Evolutionary conservation across 2,888 invertebrate genomes (phyloP), one percentile per base, ranked within the genome.

Genomic region (Plagodis dolabraria): DNA sequence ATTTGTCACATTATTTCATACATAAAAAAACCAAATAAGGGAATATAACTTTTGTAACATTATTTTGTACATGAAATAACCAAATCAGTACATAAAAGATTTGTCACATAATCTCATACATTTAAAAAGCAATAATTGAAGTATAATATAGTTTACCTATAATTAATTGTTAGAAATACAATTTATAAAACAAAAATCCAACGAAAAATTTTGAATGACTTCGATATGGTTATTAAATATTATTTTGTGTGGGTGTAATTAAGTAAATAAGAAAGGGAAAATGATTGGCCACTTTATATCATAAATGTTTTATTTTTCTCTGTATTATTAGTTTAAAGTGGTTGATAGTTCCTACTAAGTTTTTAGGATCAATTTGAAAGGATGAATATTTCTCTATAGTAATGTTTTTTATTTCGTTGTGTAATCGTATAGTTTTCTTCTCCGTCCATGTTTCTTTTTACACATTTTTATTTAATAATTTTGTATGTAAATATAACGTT

Each of bases 301-400:
- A 67, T 60, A 60, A 63, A 67, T 65, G 68, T 62, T 68, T 71
- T 75, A 69, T 70, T 73, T 72, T 70, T 69, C 52, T 69, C 69
- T 79, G 34, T 40, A 55, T 55, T 53, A 56, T 74, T 81, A 76
- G 80, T 77, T 63, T 43, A 66, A 79, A 83, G 89, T 87, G 90
- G 89, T 89, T 87, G 76, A 85, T 72, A 86, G 90, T 91, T 91
- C 90, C 90, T 91, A 87, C 85, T 83, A 76, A 11, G 76, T 81
- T 78, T 65, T 64, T 63, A 56, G 74, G 65, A 73, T 70, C 69
- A 58, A 61, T 22, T 11, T 33, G 57, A 9, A 10, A 10, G 8
- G 2, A 9, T 10, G 10, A 53, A 54, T 44, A 38, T 62, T 67
- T 58, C 59, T 60, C 60, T 61, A 48, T 9, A 53, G 49, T 60